Evolutionary conservation across 2,888 invertebrate genomes (phyloP).

Genomic region (Melanophora roralis): DNA sequence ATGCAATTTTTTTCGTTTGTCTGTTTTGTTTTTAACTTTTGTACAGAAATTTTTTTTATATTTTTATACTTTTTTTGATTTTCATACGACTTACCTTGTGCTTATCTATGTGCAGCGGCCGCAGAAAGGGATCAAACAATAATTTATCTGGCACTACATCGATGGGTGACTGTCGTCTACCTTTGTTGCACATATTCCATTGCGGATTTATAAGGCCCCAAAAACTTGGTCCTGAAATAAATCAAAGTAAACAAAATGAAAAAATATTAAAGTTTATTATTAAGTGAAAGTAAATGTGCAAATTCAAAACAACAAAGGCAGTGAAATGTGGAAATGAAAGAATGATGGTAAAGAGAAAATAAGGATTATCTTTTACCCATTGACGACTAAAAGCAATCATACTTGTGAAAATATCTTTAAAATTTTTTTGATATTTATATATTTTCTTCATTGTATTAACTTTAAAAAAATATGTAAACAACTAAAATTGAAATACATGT

Average conservation of each 20-base stretch:
- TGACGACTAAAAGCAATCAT: no score
- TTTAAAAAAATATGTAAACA: no score
- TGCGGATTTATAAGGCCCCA: constrained; percentile 99
- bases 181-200: constrained; percentile 98
- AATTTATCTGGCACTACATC: constrained; percentile 97
- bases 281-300: no score
- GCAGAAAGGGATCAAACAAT: constrained; percentile 95
- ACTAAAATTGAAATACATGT: no score
- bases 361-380: no score
- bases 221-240: constrained; percentile 96
- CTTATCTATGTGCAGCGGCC: constrained; percentile 93
- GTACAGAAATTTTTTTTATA: constrained; percentile 8
- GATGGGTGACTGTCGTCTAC: constrained; percentile 96
- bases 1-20: neutral
- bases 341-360: no score
- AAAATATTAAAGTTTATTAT: neutral
- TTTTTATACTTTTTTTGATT: neutral
- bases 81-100: constrained; percentile 84
- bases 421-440: no score
- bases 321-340: neutral
- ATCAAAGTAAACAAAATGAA: constrained; percentile 59
- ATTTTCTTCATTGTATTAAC: no score
- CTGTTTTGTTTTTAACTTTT: constrained; percentile 13
- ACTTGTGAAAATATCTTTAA: no score
- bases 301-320: neutral